Conservation (phyloP, 2,113 vertebrate genomes). For the Silurus glanis region DNA sequence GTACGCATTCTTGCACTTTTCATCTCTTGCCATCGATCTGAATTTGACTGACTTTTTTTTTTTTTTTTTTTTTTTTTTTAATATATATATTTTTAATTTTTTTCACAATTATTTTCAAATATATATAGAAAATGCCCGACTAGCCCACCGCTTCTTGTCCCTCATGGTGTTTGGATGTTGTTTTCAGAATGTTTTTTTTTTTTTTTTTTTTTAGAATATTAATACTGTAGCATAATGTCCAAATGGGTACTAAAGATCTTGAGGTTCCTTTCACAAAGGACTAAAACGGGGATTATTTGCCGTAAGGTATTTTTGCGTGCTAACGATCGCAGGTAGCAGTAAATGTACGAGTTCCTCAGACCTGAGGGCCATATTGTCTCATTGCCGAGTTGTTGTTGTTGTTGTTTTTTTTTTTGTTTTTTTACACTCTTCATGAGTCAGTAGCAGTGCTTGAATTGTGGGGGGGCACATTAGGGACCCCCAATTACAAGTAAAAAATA, state of each 20-base stretch:
- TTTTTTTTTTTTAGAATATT: background rate
- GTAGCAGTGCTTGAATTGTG: background rate
- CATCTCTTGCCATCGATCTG: background rate
- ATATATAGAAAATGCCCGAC: constrained; percentile 5
- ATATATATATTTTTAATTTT: background rate
- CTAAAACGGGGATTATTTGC: background rate
- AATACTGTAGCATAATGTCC: background rate
- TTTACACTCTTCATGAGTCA: background rate
- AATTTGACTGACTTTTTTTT: background rate
- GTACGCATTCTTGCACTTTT: constrained; percentile 28
- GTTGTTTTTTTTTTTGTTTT: no score
- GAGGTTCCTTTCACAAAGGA: background rate
- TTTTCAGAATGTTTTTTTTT: no score
- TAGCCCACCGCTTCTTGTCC: background rate
- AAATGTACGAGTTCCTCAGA: background rate
- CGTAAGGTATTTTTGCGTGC: background rate
- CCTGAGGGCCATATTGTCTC: no score
- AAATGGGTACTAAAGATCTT: background rate
- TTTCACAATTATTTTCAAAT: background rate
- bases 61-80: background rate
- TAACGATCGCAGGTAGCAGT: background rate
- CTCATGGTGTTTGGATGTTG: background rate
- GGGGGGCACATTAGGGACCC: no score
- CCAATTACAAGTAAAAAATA: no score
- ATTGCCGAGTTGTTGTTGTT: no score